Evolutionary conservation across 2,797 vertebrate genomes (phyloP).

Genomic region (Thripadectes ignobilis): DNA sequence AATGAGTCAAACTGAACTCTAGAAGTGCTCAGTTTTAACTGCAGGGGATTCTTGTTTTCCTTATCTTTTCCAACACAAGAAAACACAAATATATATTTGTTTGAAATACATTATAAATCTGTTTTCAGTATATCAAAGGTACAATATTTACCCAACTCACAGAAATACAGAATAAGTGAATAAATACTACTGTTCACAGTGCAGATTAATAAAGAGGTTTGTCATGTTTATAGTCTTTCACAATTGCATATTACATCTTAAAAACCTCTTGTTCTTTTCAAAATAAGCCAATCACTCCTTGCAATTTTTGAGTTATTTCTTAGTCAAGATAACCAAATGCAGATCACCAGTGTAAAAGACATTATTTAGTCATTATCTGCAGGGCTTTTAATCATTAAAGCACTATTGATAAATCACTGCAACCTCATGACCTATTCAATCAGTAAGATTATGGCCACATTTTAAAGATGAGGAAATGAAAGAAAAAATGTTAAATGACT

Average conservation of each 20-base stretch:
- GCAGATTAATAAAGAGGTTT: slow-evolving; percentile 3
- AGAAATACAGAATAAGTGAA: neutral
- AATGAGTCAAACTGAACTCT: neutral
- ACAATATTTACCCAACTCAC: neutral
- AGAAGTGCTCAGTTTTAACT: neutral
- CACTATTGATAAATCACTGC: neutral
- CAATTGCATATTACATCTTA: neutral
- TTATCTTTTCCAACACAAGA: neutral
- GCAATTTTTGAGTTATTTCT: neutral
- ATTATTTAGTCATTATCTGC: neutral
- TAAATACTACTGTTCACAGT: neutral
- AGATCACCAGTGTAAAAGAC: neutral
- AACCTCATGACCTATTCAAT: neutral
- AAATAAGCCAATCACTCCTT: neutral
- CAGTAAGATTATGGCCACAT: neutral
- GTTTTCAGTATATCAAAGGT: neutral
- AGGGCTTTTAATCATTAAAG: neutral
- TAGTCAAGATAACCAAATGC: neutral
- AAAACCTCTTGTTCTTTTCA: neutral
- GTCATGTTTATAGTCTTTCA: neutral
- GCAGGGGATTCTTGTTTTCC: neutral
- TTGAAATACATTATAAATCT: neutral
- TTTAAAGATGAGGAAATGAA: neutral
- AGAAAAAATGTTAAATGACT: neutral
- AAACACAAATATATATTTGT: neutral